These are phyloP conservation scores for Lagopus muta DNA, from an alignment of 2,113 vertebrate species.

Conservation along the genomic window DNA sequence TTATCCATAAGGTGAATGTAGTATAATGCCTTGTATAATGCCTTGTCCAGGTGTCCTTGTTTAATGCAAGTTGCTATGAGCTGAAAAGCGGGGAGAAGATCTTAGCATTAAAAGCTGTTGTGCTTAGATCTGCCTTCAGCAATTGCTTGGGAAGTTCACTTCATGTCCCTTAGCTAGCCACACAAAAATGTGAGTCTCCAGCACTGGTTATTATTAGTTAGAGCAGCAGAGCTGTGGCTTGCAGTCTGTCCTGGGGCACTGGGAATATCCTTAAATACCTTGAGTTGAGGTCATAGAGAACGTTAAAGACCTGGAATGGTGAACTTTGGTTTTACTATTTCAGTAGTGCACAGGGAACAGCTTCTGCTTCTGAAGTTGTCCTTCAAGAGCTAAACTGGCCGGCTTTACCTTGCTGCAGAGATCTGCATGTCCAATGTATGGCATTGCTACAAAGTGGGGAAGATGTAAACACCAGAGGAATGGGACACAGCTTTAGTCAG, in stretches of 20 bases:
- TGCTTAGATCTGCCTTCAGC: not conserved
- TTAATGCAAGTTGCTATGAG: not conserved
- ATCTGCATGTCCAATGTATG: not conserved
- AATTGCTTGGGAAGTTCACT: not conserved
- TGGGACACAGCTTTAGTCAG: not conserved
- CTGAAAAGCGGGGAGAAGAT: not conserved
- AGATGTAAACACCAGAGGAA: not conserved
- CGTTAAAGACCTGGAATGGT: not conserved
- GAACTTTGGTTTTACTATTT: not conserved
- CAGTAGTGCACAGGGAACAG: not conserved
- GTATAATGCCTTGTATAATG: not conserved
- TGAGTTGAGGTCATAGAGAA: not conserved
- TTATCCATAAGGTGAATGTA: not conserved
- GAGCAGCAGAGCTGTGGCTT: not conserved
- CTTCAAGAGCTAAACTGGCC: not conserved
- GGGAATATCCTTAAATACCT: not conserved
- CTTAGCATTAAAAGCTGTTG: not conserved
- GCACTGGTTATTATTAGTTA: not conserved
- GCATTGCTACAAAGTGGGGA: not conserved
- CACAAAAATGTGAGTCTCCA: not conserved
- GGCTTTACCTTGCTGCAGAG: not conserved
- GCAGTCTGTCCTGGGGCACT: not conserved
- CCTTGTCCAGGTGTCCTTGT: not conserved
- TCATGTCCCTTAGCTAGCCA: fast-evolving
- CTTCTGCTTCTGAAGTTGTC: not conserved